Evolutionary conservation across 1,140 invertebrate genomes (phyloP).

Genomic region (Drosophila paulistorum): DNA sequence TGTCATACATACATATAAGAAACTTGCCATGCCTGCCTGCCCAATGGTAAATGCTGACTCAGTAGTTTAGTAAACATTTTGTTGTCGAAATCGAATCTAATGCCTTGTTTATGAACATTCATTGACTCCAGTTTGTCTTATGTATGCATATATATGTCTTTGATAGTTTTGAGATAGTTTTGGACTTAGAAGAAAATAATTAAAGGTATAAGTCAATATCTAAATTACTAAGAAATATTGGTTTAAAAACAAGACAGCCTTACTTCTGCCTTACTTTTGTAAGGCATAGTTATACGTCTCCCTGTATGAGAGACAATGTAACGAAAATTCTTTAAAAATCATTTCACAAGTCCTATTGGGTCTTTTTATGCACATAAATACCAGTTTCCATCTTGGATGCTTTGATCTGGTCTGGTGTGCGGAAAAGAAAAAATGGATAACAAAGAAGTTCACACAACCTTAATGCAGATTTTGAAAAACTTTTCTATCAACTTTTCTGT

Average conservation of each 20-base stretch:
- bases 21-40: background rate
- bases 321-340: too few relatives aligned
- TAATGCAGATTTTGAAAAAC: constrained; percentile 4
- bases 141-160: too few relatives aligned
- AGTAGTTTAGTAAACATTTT: background rate
- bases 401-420: constrained; percentile 9
- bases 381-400: background rate
- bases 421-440: constrained; percentile 10
- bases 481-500: background rate
- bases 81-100: background rate
- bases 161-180: too few relatives aligned
- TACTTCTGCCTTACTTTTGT: too few relatives aligned
- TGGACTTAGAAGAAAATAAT: too few relatives aligned
- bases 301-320: too few relatives aligned
- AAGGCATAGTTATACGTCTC: too few relatives aligned
- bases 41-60: background rate
- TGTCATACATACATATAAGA: constrained; percentile 41
- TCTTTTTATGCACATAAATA: background rate
- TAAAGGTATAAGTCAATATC: too few relatives aligned
- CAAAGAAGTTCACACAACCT: constrained; percentile 12
- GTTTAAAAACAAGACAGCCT: too few relatives aligned
- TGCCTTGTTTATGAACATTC: background rate
- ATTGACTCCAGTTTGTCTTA: background rate
- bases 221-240: too few relatives aligned
- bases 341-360: background rate